Evolutionary conservation across 2,113 vertebrate genomes (phyloP), one percentile per base, ranked within the genome.

Genomic region (Canis aureus): DNA sequence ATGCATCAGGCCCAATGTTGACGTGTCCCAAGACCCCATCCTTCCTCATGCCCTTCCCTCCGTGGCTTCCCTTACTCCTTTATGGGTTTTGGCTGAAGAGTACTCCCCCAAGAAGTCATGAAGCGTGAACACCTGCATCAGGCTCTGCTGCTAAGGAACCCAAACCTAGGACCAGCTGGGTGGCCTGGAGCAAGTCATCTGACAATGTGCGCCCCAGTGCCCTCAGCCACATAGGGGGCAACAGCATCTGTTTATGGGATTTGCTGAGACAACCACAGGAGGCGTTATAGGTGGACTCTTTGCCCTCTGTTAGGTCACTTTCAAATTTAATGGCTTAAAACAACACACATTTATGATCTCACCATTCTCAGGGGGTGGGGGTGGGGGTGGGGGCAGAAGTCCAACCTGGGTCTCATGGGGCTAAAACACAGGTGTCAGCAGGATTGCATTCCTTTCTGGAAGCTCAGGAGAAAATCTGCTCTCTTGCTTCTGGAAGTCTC

Each of bases 231-330:
- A 32, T 81, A 32, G 49, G 0, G 38, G 62, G 23, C 7, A 29
- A 6, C 29, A 9, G 51, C 0, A 1, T 27, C 38, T 6, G 22
- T 19, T 76, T 23, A 3, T 6, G 17, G 32, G 25, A 17, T 16
- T 49, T 1, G 22, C 27, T 8, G n/a, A 35, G 59, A 22, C 27
- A n/a, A 19, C 19, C 73, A 17, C n/a, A 16, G 83, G 35, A 15
- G 7, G 62, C 3, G 1, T 7, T 62, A 27, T 15, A 16, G 43
- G 9, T 27, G 27, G 11, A 51, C 62, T n/a, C 35, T 38, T 22
- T 43, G 91, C 12, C 49, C 32, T 76, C n/a, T 74, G 32, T 6
- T 35, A 60, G 23, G 43, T 23, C 43, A 49, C 43, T 78, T 78
- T 51, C 51, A 51, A 57, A 95, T 49, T 66, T 22, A 32, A 5